Evolutionary conservation across 1,140 invertebrate species (phyloP), one percentile per base, ranked within the genome.

Genomic region (Megalonaias nervosa): DNA sequence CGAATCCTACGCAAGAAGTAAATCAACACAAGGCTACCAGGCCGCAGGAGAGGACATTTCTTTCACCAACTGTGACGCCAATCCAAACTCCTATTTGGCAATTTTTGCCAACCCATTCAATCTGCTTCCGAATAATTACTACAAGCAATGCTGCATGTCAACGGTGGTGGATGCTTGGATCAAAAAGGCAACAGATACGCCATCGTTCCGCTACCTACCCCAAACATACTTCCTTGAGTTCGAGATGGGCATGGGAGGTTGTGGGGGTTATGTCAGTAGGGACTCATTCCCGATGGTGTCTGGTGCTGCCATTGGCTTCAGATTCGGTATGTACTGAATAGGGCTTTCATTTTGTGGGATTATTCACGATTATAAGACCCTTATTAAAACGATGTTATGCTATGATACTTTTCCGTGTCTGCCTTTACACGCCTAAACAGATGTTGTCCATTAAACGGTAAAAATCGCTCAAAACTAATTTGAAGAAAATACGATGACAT

Each of bases 241-340:
- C 19, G 71, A 73, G 59, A 64, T 73, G 48, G 61, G 66, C 56
- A 55, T 65, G 71, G 71, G 71, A 16, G 71, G 71, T 16, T 73
- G 71, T 57, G 71, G 71, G 9, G 71, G 71, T 17, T 73, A 73
- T n/a, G 31, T 55, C 14, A 17, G 58, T 3, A 70, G 31, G 31
- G 62, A 55, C 1, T 65, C 14, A 23, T 65, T 56, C 13, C 21
- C 48, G 23, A 17, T 55, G 38, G 26, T 26, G 26, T 26, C 23
- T n/a, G 71, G 71, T 19, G 71, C 38, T 19, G 71, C 71, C 13
- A 21, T 73, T 26, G 71, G 71, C 2, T 65, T 73, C 38, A 21
- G 56, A 14, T 73, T 73, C 23, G n/a, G 71, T 73, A 57, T 67
- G 72, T 74, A n/a, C n/a, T 65, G 13, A 12, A 65, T 26, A 26